phyloP scores from a whole-genome alignment of 1,140 invertebrate species.

The Halotydeus destructor region DNA sequence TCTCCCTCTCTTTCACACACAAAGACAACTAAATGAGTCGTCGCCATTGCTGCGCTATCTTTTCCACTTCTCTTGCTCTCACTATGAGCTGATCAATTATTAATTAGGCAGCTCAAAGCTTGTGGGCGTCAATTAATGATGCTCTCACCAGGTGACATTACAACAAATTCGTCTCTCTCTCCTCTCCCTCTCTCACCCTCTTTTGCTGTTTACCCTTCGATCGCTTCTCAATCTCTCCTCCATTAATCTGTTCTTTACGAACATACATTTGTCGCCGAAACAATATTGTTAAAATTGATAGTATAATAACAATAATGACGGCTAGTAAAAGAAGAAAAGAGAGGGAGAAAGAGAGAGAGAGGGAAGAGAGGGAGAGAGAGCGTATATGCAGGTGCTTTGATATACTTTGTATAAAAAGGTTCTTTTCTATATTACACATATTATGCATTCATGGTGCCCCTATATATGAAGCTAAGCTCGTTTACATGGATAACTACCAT shows the following conservation, averaged over 20 bases:
- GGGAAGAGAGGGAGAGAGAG: background rate
- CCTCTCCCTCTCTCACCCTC: constrained; percentile 9
- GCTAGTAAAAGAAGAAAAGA: background rate
- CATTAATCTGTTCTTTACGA: background rate
- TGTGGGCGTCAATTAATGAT: background rate
- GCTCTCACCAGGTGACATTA: background rate
- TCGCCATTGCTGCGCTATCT: too few species aligned
- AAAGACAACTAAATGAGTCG: too few species aligned
- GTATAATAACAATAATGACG: constrained; percentile 1
- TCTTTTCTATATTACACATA: too few species aligned
- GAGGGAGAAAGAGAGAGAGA: constrained; percentile 1
- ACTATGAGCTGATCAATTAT: background rate
- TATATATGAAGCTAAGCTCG: too few species aligned
- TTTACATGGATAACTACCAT: background rate
- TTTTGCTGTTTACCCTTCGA: constrained; percentile 9
- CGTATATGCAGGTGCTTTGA: background rate
- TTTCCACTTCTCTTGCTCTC: too few species aligned
- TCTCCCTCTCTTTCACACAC: constrained; percentile 13
- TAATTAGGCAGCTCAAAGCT: background rate
- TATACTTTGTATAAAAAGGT: too few species aligned
- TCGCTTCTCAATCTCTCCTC: background rate
- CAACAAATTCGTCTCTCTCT: background rate
- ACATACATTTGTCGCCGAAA: background rate
- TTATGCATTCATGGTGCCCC: too few species aligned
- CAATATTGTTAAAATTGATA: background rate